Base-by-base conservation (phyloP, 2,888 invertebrate species). In the Candidula unifasciata region DNA sequence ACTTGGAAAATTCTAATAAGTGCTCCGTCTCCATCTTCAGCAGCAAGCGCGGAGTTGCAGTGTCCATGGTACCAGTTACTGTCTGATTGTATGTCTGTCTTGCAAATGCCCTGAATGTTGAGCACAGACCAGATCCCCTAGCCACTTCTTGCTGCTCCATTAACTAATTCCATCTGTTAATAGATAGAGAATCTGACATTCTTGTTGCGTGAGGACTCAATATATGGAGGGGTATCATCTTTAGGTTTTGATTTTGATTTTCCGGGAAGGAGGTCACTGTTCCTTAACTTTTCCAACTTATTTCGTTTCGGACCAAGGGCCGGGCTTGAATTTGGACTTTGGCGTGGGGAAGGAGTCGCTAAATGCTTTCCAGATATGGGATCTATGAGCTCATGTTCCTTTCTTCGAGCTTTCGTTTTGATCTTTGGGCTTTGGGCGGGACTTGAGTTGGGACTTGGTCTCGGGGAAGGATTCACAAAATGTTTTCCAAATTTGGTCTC, bases 171-270 rank as follows among this genome's bases (percentile, higher is more conserved):
- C 60, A n/a, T 60, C 21, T 16, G 21, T 78, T 24, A 64, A 44
- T 60, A 60, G 27, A 78, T 78, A 8, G 78, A 66, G 64, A 64
- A 66, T 35, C 60, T 60, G 30, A 74, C 74, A 30, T 74, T 74
- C 30, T 74, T 74, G 21, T 74, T 74, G 0, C 8, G 54, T 3
- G 74, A 30, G 21, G 74, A 74, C 27, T 74, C 74, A 5, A 54
- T 54, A 27, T 74, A 74, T 18, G 74, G 74, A 2, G 74, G 74
- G 3, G 54, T 54, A 30, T 74, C 74, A 1, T 74, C 74, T 33
- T 54, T 74, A 18, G 27, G 18, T 30, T 74, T 74, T 18, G 74
- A 18, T 18, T 74, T 74, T 13, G 27, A 18, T n/a, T 74, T 74
- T 54, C 54, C 74, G n/a, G 52, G 74, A 27, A 74, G 27, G 54